phyloP scores from a whole-genome alignment of 2,113 vertebrate species.

The Silurus glanis region DNA sequence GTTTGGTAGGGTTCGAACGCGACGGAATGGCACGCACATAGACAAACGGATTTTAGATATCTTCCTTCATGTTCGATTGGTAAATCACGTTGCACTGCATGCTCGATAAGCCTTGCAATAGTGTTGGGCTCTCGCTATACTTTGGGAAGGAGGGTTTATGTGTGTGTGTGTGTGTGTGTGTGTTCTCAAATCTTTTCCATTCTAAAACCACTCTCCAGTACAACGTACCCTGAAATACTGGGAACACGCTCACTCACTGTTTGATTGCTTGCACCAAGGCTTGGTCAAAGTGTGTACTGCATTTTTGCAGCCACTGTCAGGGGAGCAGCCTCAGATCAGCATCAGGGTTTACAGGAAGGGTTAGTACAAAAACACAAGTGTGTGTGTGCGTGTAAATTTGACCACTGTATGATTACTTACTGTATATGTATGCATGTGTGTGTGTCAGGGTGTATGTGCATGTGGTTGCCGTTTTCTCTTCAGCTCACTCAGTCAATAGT shows the following conservation, averaged over 20 bases:
- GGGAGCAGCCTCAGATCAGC: conserved; percentile 79
- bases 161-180: not conserved
- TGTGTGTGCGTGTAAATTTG: conserved; percentile 35
- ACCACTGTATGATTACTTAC: conserved; percentile 38
- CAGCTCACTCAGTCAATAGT: conserved; percentile 84
- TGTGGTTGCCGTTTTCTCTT: conserved; percentile 46
- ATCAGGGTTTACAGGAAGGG: conserved; percentile 48
- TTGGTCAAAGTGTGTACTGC: conserved; percentile 48
- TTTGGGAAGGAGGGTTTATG: not conserved
- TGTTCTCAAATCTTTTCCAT: not conserved
- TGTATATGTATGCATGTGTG: conserved; percentile 21
- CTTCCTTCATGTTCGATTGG: conserved; percentile 42
- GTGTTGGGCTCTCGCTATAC: conserved; percentile 33
- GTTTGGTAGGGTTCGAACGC: not conserved
- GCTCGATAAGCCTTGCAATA: conserved; percentile 52
- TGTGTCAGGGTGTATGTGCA: conserved; percentile 41
- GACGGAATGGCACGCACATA: not conserved
- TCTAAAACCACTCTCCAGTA: conserved; percentile 46
- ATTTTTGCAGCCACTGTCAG: conserved; percentile 58
- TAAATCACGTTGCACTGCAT: conserved; percentile 52
- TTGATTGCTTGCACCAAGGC: conserved; percentile 15
- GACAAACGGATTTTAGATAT: not conserved
- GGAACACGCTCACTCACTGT: conserved; percentile 5
- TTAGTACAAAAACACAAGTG: conserved; percentile 59
- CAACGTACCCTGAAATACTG: conserved; percentile 46